phyloP scores from a whole-genome alignment of 2,888 invertebrate genomes.

The Mythimna ferrago region DNA sequence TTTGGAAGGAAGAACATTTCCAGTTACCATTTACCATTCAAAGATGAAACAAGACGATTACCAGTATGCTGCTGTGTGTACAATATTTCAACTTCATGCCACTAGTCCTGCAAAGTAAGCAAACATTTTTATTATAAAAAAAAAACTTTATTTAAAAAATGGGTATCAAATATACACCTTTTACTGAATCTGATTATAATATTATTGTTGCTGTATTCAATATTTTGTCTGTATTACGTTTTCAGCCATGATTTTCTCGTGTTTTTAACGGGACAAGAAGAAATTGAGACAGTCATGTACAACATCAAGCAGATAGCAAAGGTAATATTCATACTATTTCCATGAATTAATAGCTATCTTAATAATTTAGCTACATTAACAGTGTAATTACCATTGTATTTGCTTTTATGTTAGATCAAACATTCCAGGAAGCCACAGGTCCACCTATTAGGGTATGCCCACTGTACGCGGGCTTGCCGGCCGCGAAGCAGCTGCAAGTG shows the following conservation, averaged over 20 bases:
- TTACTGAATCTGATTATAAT: background rate
- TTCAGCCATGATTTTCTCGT: constrained; percentile 97
- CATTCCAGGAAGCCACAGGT: constrained; percentile 89
- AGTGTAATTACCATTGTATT: constrained; percentile 55
- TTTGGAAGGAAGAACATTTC: constrained; percentile 96
- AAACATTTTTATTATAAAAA: background rate
- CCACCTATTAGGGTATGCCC: constrained; percentile 95
- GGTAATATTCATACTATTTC: constrained; percentile 77
- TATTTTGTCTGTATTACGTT: constrained; percentile 59
- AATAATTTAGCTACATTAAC: constrained; percentile 6
- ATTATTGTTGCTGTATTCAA: background rate
- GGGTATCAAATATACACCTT: background rate
- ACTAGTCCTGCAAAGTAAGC: constrained; percentile 95
- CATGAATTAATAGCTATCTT: constrained; percentile 1
- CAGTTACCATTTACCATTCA: constrained; percentile 94
- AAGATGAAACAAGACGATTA: constrained; percentile 95
- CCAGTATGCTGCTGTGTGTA: constrained; percentile 95
- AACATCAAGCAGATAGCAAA: constrained; percentile 94
- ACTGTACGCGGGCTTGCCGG: constrained; percentile 97
- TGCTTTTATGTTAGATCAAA: constrained; percentile 67
- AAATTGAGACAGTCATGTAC: constrained; percentile 96
- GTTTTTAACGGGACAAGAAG: constrained; percentile 99
- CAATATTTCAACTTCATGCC: constrained; percentile 97
- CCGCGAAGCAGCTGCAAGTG: constrained; percentile 96
- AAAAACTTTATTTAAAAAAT: background rate